Evolutionary conservation across 2,888 invertebrate species (phyloP).

Genomic region (Sturmia bella): DNA sequence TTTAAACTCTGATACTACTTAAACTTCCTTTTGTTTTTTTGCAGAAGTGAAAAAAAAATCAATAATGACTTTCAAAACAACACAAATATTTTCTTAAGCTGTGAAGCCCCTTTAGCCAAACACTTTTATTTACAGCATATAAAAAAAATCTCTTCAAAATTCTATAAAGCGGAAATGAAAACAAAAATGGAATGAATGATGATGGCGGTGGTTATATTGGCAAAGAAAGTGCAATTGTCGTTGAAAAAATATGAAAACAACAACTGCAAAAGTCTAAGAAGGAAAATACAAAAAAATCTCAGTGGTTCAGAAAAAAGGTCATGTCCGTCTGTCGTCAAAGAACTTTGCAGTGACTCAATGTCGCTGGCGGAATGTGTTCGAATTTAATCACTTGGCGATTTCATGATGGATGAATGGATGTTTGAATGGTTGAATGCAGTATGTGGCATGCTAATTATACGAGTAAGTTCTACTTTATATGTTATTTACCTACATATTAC

Average conservation of each 20-base stretch:
- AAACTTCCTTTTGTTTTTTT: constrained; percentile 17
- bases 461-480: not conserved
- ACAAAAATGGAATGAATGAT: constrained; percentile 61
- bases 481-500: constrained; percentile 51
- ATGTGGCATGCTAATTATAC: constrained; percentile 57
- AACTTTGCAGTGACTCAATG: constrained; percentile 44
- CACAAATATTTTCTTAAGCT: constrained; percentile 62
- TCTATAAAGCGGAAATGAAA: constrained; percentile 64
- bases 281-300: constrained; percentile 20
- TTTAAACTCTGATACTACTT: constrained; percentile 24
- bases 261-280: constrained; percentile 38
- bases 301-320: constrained; percentile 42
- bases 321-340: constrained; percentile 47
- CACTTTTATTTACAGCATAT: constrained; percentile 55
- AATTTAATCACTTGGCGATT: constrained; percentile 62
- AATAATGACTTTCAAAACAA: constrained; percentile 59
- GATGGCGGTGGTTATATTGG: constrained; percentile 33
- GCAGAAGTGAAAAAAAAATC: constrained; percentile 26
- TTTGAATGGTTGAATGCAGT: constrained; percentile 32
- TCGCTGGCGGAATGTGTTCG: constrained; percentile 56
- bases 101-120: constrained; percentile 61
- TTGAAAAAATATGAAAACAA: constrained; percentile 23
- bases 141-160: constrained; percentile 55
- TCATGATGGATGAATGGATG: constrained; percentile 44
- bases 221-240: constrained; percentile 60